Evolutionary conservation across 2,888 invertebrate species (phyloP).

Genomic region (Chrysodeixis includens): DNA sequence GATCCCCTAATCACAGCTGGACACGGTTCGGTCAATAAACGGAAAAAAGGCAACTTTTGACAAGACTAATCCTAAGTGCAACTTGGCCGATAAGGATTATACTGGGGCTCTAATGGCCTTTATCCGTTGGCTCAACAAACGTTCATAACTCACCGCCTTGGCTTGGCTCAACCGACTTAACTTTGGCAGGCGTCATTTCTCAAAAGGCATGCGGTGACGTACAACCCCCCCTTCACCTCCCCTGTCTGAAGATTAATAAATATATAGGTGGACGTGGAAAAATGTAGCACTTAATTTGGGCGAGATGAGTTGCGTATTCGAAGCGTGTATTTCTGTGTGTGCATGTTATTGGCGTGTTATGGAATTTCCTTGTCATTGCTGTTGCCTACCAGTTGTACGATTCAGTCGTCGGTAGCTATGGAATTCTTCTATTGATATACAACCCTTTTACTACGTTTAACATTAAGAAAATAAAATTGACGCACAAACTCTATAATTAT

Average conservation of each 20-base stretch:
- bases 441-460: too few species aligned
- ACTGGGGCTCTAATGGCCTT: constrained; percentile 86
- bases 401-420: background rate
- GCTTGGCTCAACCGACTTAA: constrained; percentile 88
- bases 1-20: constrained; percentile 85
- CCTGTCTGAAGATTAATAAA: constrained; percentile 84
- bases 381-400: constrained; percentile 14
- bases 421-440: background rate
- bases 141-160: constrained; percentile 86
- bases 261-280: constrained; percentile 87
- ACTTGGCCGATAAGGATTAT: constrained; percentile 89
- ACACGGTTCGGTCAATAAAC: constrained; percentile 81
- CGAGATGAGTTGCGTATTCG: constrained; percentile 82
- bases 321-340: constrained; percentile 65
- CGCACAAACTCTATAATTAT: too few species aligned
- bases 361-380: constrained; percentile 52
- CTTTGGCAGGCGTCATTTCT: constrained; percentile 89
- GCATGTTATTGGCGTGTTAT: constrained; percentile 58
- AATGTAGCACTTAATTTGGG: constrained; percentile 86
- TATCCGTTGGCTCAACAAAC: constrained; percentile 88
- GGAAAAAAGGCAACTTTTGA: constrained; percentile 86
- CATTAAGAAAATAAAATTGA: too few species aligned
- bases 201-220: constrained; percentile 87
- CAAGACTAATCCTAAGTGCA: constrained; percentile 89
- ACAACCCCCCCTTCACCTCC: constrained; percentile 64